Percentiles rank a stretch among this genome's conserved stretches.
Evolutionary conservation across 2,113 vertebrate species (phyloP).

Genomic region (Asarcornis scutulata): DNA sequence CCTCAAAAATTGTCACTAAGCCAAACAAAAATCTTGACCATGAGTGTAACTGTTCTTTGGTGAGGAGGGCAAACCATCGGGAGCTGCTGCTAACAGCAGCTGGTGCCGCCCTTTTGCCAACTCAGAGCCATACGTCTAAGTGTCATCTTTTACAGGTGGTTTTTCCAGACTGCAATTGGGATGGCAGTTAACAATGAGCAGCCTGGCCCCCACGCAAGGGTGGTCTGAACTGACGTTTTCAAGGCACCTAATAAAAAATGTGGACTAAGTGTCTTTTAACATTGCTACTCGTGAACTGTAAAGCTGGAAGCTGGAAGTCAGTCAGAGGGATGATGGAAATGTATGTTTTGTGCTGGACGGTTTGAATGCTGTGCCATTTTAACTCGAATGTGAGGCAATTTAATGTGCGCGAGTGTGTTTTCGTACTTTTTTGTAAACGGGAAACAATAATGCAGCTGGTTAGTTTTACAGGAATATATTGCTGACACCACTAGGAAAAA

Average conservation of each 20-base stretch:
- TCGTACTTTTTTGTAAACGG: neutral
- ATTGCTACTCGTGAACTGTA: neutral
- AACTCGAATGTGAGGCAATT: neutral
- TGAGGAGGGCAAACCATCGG: neutral
- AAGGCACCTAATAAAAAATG: neutral
- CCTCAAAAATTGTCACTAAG: neutral
- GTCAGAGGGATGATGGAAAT: neutral
- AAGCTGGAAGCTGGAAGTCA: neutral
- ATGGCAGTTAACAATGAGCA: neutral
- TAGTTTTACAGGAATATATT: slow-evolving; percentile 44
- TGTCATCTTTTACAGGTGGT: neutral
- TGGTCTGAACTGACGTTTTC: neutral
- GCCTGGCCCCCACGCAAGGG: accelerated
- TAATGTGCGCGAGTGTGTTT: neutral
- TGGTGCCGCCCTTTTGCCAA: neutral
- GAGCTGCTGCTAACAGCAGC: neutral
- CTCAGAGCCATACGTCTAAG: neutral
- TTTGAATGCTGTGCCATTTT: neutral
- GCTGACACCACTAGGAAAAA: slow-evolving; percentile 61
- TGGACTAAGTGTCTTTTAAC: neutral
- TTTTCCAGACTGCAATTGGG: neutral
- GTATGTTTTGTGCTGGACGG: neutral
- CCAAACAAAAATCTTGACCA: neutral
- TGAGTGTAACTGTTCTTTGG: accelerated
- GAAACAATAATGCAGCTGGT: slow-evolving; percentile 12